Conservation (phyloP, 2,888 invertebrate genomes). For the Polietes domitor region DNA sequence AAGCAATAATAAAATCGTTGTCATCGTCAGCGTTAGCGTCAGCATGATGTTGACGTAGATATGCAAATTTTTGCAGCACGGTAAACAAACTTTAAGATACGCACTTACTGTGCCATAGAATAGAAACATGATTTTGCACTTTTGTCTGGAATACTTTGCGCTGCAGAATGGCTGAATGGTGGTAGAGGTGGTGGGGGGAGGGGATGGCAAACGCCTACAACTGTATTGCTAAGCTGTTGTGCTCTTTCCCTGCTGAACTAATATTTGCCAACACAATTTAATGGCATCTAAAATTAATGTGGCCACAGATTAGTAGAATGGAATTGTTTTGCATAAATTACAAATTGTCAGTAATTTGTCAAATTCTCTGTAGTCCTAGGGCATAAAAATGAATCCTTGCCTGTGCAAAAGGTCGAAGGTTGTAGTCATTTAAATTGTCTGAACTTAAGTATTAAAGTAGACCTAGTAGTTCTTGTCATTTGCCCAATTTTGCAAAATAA, state of each 20-base stretch:
- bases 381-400: background rate
- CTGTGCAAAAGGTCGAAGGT: background rate
- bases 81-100: constrained; percentile 5
- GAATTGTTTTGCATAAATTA: background rate
- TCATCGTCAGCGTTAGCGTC: background rate
- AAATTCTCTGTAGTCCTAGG: background rate
- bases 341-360: constrained; percentile 6
- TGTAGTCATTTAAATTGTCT: background rate
- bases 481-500: no score
- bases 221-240: background rate
- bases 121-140: constrained; percentile 35
- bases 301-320: constrained; percentile 7
- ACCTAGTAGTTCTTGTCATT: background rate
- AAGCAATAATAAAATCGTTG: background rate
- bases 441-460: background rate
- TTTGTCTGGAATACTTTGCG: background rate
- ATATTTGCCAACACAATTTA: background rate
- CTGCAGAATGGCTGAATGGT: background rate
- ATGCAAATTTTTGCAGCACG: constrained; percentile 29
- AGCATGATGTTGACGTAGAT: background rate
- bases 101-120: background rate
- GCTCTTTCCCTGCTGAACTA: background rate
- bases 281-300: constrained; percentile 12
- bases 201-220: background rate
- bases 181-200: no score